Conservation (phyloP, 1,140 invertebrate species). For the Nasonia giraulti region DNA sequence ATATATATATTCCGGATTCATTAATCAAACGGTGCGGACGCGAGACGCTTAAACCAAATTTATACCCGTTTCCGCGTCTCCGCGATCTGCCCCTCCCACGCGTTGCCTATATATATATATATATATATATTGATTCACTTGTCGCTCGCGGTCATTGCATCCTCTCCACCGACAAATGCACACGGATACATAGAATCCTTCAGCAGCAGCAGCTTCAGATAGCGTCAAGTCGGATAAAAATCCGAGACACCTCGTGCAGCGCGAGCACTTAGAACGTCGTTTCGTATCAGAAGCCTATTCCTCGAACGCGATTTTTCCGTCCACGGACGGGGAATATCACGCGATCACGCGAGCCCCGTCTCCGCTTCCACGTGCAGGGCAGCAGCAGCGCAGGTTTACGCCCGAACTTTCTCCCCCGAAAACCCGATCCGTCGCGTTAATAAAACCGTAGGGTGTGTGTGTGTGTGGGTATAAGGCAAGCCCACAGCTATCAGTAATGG, state of each 20-base stretch:
- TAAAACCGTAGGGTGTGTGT: background rate
- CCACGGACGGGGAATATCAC: background rate
- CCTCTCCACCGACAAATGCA: background rate
- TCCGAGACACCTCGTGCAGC: background rate
- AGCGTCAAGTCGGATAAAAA: background rate
- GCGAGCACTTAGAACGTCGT: background rate
- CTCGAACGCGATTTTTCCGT: background rate
- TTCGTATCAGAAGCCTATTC: background rate
- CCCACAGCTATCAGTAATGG: background rate
- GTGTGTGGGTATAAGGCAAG: background rate
- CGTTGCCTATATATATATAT: background rate
- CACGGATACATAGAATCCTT: background rate
- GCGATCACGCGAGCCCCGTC: background rate
- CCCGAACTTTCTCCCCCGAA: background rate
- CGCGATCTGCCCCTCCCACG: background rate
- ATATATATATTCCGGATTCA: constrained; percentile 10
- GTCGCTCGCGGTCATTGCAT: background rate
- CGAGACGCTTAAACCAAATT: constrained; percentile 6
- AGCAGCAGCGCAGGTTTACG: background rate
- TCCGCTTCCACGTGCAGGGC: background rate
- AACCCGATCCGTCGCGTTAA: background rate
- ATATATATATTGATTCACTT: constrained; percentile 1
- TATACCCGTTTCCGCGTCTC: constrained; percentile 1
- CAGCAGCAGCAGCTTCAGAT: background rate
- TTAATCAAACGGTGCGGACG: constrained; percentile 32